These are phyloP conservation scores for Agraylea sexmaculata DNA, from an alignment of 1,140 invertebrate genomes.

Conservation along the genomic window DNA sequence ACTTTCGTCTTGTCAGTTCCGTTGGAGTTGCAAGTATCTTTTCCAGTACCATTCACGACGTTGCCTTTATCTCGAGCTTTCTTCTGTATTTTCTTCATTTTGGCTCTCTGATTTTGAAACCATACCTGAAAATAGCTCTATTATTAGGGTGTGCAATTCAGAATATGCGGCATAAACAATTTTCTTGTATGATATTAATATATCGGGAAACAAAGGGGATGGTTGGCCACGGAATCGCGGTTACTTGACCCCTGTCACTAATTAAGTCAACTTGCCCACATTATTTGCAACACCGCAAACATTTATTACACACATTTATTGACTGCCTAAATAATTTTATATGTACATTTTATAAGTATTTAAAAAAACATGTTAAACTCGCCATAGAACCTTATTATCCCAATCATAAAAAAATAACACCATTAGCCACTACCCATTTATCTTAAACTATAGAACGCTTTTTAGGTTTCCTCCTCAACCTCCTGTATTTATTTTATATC, in stretches of 20 bases:
- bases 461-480: too few species aligned
- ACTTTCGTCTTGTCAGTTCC: slow-evolving; percentile 36
- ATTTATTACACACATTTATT: too few species aligned
- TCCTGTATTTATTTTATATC: too few species aligned
- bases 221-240: neutral
- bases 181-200: slow-evolving; percentile 1
- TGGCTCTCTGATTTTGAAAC: slow-evolving; percentile 96
- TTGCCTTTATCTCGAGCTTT: slow-evolving; percentile 62
- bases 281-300: too few species aligned
- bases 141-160: slow-evolving; percentile 73
- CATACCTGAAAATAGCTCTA: slow-evolving; percentile 94
- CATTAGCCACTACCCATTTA: too few species aligned
- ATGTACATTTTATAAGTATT: too few species aligned
- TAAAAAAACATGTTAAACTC: too few species aligned
- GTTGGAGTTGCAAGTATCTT: slow-evolving; percentile 33
- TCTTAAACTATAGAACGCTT: too few species aligned
- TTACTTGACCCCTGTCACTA: neutral
- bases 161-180: slow-evolving; percentile 32
- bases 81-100: slow-evolving; percentile 90
- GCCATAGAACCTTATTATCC: too few species aligned
- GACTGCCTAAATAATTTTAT: too few species aligned
- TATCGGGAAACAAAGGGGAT: neutral
- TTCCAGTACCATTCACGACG: slow-evolving; percentile 34
- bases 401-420: too few species aligned
- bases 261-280: too few species aligned